Evolutionary conservation across 2,888 invertebrate genomes (phyloP).

Genomic region (Piscicola geometra): DNA sequence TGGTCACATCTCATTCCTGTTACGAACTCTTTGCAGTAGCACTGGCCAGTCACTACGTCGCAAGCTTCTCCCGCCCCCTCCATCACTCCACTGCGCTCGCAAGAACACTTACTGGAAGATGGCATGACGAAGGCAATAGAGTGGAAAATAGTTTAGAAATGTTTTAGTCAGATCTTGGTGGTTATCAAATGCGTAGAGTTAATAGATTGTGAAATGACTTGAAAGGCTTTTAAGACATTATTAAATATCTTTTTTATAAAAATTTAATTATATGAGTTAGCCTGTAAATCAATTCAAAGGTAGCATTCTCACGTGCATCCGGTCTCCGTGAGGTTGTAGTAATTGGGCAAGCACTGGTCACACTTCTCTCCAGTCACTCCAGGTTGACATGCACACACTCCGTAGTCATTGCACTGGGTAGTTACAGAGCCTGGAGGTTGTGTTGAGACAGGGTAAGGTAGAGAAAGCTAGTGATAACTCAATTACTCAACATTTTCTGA

Average conservation of each 20-base stretch:
- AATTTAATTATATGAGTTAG: slow-evolving; percentile 74
- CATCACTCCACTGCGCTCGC: slow-evolving; percentile 17
- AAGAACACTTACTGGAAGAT: slow-evolving; percentile 45
- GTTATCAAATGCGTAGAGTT: no score
- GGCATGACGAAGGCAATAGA: no score
- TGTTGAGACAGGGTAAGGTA: no score
- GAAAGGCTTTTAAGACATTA: no score
- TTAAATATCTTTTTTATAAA: no score
- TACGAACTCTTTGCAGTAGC: slow-evolving; percentile 64
- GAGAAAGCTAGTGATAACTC: no score
- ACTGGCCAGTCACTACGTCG: slow-evolving; percentile 45
- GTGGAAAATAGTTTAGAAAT: no score
- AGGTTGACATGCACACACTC: slow-evolving; percentile 89
- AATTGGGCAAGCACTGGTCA: slow-evolving; percentile 77
- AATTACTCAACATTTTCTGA: no score
- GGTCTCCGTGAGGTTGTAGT: slow-evolving; percentile 78
- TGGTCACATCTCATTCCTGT: slow-evolving; percentile 88
- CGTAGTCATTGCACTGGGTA: slow-evolving; percentile 83
- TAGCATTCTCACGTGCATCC: slow-evolving; percentile 67
- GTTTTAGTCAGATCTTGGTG: no score
- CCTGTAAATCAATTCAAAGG: slow-evolving; percentile 44
- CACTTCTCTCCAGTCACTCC: slow-evolving; percentile 95
- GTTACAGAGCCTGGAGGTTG: slow-evolving; percentile 70
- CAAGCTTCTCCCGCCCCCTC: slow-evolving; percentile 52
- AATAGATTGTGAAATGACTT: no score